These are phyloP conservation scores for Enteromius unitaeniatus DNA, from an alignment of 2,797 vertebrate species.

Conservation along the genomic window DNA sequence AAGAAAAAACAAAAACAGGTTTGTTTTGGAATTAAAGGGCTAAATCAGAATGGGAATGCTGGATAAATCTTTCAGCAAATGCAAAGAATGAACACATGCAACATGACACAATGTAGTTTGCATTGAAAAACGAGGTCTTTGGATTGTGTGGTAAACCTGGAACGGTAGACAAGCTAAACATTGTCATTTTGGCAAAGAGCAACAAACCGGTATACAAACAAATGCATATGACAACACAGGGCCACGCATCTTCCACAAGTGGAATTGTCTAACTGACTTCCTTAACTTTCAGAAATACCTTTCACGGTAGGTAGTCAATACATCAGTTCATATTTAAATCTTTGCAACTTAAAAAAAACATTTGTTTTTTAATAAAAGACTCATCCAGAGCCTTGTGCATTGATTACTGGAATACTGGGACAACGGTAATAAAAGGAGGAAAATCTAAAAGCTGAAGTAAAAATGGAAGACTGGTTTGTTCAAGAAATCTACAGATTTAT, in stretches of 20 bases:
- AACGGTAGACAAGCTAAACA: constrained; percentile 56
- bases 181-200: constrained; percentile 47
- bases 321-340: constrained; percentile 8
- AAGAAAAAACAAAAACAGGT: not conserved
- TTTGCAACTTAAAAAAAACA: constrained; percentile 6
- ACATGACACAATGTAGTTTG: constrained; percentile 36
- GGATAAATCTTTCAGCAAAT: constrained; percentile 16
- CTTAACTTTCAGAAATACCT: constrained; percentile 25
- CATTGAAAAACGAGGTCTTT: constrained; percentile 73
- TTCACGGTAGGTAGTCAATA: constrained; percentile 40
- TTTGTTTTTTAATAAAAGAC: no score
- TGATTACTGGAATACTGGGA: constrained; percentile 44
- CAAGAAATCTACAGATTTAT: constrained; percentile 46
- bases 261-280: constrained; percentile 30
- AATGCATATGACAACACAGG: constrained; percentile 32
- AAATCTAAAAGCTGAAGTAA: constrained; percentile 5
- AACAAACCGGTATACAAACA: constrained; percentile 34
- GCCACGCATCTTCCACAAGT: constrained; percentile 8
- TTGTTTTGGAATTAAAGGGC: constrained; percentile 47
- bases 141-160: constrained; percentile 72
- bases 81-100: constrained; percentile 21
- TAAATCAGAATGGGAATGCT: constrained; percentile 9
- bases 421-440: constrained; percentile 10
- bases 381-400: constrained; percentile 41
- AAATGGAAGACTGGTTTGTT: constrained; percentile 52